Evolutionary conservation across 2,888 invertebrate species (phyloP).

Genomic region (Magallana nippona): DNA sequence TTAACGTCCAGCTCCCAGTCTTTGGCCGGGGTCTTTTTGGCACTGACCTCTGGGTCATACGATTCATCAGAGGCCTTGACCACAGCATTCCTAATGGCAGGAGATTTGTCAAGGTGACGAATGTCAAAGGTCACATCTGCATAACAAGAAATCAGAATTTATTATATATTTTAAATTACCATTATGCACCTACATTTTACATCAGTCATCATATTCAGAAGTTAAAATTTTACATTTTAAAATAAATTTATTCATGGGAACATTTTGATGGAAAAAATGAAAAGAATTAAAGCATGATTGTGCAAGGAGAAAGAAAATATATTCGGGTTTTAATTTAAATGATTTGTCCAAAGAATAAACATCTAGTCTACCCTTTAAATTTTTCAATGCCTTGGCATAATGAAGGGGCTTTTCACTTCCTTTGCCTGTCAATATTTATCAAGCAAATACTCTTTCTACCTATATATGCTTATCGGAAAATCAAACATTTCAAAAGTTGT

Average conservation of each 20-base stretch:
- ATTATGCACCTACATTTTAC: too few species aligned
- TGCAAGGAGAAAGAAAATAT: background rate
- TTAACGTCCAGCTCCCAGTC: conserved; percentile 77
- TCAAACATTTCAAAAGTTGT: conserved; percentile 19
- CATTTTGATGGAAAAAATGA: too few species aligned
- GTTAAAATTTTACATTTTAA: too few species aligned
- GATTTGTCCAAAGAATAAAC: background rate
- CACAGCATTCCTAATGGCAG: conserved; percentile 47
- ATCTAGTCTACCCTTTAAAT: conserved; percentile 23
- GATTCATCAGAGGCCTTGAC: conserved; percentile 56
- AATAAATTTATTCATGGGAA: too few species aligned
- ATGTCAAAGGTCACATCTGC: conserved; percentile 72
- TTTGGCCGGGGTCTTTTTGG: conserved; percentile 65
- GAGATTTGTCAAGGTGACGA: conserved; percentile 55
- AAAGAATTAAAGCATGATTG: background rate
- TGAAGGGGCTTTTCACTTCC: background rate
- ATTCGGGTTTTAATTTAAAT: background rate
- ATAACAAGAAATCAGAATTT: conserved; percentile 37
- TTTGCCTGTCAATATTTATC: background rate
- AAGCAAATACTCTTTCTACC: conserved; percentile 1
- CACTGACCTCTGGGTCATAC: conserved; percentile 64
- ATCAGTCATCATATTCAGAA: too few species aligned
- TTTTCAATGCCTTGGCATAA: background rate
- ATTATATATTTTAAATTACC: too few species aligned
- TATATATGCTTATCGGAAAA: background rate